Conservation (phyloP, 1,140 invertebrate species). For the Lordiphosa collinella region DNA sequence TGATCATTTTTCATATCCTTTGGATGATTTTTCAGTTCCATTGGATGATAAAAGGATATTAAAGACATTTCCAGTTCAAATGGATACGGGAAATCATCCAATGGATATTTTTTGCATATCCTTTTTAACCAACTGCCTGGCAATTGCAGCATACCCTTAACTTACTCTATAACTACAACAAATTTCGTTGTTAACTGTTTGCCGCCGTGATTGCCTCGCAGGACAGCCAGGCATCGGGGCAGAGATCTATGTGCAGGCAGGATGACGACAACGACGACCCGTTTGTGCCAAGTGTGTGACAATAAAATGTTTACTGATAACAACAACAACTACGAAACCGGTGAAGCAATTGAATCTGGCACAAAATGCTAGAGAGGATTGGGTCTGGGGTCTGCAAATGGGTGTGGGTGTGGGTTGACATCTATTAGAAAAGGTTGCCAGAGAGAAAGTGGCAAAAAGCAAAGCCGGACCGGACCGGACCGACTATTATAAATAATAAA, state of each 20-base stretch:
- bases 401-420: constrained; percentile 31
- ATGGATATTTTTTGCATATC: too few species aligned
- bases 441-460: constrained; percentile 55
- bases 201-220: constrained; percentile 67
- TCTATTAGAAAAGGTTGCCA: constrained; percentile 71
- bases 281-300: constrained; percentile 76
- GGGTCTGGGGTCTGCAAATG: constrained; percentile 11
- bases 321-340: constrained; percentile 41
- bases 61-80: too few species aligned
- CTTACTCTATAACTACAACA: constrained; percentile 27
- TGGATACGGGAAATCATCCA: too few species aligned
- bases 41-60: too few species aligned
- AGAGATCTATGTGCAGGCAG: not conserved
- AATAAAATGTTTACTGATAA: constrained; percentile 78
- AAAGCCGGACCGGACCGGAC: constrained; percentile 44
- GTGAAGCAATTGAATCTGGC: constrained; percentile 69
- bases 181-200: constrained; percentile 69
- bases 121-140: too few species aligned
- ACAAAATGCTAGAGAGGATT: constrained; percentile 59
- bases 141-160: too few species aligned
- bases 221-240: constrained; percentile 21
- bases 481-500: constrained; percentile 78
- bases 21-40: too few species aligned
- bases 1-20: too few species aligned
- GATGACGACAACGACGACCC: constrained; percentile 33